phyloP scores from a whole-genome alignment of 2,113 vertebrate species.

The Parus major region DNA sequence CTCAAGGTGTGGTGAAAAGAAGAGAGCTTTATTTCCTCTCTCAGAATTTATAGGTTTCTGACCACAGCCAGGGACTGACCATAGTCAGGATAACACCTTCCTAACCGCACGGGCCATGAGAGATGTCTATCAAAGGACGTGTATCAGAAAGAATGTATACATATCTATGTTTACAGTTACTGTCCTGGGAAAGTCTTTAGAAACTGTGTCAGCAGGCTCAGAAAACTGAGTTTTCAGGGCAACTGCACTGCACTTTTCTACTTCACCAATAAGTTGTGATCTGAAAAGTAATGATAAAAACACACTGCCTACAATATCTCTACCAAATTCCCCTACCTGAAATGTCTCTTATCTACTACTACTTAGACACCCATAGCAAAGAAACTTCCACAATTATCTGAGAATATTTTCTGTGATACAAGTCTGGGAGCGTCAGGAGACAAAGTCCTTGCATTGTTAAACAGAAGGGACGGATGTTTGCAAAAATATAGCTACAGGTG shows the following conservation, averaged over 20 bases:
- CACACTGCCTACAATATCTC: background rate
- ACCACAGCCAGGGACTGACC: too few relatives aligned
- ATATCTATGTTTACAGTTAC: too few relatives aligned
- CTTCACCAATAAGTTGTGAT: background rate
- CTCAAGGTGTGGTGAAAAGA: too few relatives aligned
- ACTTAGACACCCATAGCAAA: background rate
- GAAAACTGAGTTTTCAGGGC: too few relatives aligned
- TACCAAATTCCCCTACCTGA: background rate
- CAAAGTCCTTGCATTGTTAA: background rate
- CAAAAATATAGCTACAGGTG: background rate
- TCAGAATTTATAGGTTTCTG: too few relatives aligned
- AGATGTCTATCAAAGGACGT: too few relatives aligned
- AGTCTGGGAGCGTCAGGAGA: background rate
- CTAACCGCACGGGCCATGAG: too few relatives aligned
- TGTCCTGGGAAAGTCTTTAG: too few relatives aligned
- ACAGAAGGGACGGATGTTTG: background rate
- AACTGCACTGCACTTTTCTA: background rate
- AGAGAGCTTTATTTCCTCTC: too few relatives aligned
- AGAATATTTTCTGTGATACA: background rate
- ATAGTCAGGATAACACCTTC: too few relatives aligned
- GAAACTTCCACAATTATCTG: background rate
- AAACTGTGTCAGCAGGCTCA: too few relatives aligned
- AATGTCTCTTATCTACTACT: background rate
- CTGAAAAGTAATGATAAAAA: background rate
- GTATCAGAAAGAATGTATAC: too few relatives aligned